Conservation (phyloP, 2,888 invertebrate species). For the Eupithecia insigniata region DNA sequence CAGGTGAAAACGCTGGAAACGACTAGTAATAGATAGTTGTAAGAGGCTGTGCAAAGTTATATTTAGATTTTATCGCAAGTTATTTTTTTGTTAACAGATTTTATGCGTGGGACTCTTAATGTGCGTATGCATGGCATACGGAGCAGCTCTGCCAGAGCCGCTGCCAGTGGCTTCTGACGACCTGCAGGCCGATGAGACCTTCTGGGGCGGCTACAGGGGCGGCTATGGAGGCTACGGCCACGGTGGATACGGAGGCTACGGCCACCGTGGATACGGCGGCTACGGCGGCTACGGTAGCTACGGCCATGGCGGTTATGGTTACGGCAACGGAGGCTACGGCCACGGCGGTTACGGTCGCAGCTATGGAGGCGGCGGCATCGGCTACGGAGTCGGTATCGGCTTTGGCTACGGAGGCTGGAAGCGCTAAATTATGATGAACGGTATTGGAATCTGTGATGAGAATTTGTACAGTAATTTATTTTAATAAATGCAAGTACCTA, state of each 20-base stretch:
- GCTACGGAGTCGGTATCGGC: constrained; percentile 21
- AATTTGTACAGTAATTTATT: constrained; percentile 30
- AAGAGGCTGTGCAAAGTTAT: background rate
- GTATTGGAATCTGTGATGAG: constrained; percentile 49
- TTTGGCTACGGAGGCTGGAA: constrained; percentile 38
- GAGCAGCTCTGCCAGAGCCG: constrained; percentile 52
- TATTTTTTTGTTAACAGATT: constrained; percentile 52
- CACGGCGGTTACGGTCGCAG: constrained; percentile 42
- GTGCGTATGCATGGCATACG: constrained; percentile 60
- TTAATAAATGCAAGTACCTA: constrained; percentile 13
- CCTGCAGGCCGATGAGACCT: constrained; percentile 47
- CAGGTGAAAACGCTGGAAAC: too few relatives aligned
- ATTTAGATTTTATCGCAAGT: background rate
- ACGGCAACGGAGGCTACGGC: constrained; percentile 38
- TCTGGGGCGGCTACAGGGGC: constrained; percentile 31
- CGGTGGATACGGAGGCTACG: constrained; percentile 27
- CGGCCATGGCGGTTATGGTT: constrained; percentile 10
- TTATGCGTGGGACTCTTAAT: constrained; percentile 56
- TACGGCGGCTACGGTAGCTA: constrained; percentile 39
- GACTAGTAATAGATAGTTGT: too few relatives aligned
- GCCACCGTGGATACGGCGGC: constrained; percentile 31
- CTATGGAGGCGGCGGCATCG: constrained; percentile 23
- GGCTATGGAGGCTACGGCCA: constrained; percentile 39
- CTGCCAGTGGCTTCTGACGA: constrained; percentile 40
- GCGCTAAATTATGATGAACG: constrained; percentile 31